These are phyloP conservation scores for Meandrina meandrites DNA, from an alignment of 92 coral and sea anemone species.

Conservation along the genomic window DNA sequence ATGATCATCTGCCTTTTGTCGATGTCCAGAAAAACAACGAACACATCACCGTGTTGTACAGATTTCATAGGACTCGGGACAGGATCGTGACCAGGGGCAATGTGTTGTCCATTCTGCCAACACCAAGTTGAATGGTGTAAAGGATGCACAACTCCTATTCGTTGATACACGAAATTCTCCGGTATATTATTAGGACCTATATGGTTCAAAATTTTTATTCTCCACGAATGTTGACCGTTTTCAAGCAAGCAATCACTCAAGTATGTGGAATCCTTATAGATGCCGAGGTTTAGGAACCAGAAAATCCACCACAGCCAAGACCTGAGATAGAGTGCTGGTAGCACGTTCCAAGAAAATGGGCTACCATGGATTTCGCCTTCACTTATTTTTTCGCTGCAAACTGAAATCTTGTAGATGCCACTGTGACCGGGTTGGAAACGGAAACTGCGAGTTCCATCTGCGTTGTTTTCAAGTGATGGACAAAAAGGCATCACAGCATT, in stretches of 20 bases:
- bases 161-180: background rate
- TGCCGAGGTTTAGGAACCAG: background rate
- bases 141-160: conserved; percentile 6
- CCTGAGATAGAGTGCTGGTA: background rate
- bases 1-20: conserved; percentile 16
- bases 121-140: background rate
- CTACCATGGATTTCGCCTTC: conserved; percentile 15
- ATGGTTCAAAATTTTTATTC: background rate
- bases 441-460: conserved; percentile 10
- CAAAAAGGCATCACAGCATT: background rate
- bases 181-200: too few relatives aligned
- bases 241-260: conserved; percentile 8
- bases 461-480: background rate
- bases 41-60: background rate
- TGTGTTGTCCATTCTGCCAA: background rate
- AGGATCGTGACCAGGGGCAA: background rate
- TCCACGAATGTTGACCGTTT: conserved; percentile 30
- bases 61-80: background rate
- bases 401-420: conserved; percentile 18
- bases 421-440: background rate
- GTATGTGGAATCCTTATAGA: background rate
- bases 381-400: background rate
- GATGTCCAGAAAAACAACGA: conserved; percentile 21
- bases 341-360: conserved; percentile 17
- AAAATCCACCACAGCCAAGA: background rate